phyloP scores from a whole-genome alignment of 2,888 invertebrate genomes.

The Trisateles emortualis region DNA sequence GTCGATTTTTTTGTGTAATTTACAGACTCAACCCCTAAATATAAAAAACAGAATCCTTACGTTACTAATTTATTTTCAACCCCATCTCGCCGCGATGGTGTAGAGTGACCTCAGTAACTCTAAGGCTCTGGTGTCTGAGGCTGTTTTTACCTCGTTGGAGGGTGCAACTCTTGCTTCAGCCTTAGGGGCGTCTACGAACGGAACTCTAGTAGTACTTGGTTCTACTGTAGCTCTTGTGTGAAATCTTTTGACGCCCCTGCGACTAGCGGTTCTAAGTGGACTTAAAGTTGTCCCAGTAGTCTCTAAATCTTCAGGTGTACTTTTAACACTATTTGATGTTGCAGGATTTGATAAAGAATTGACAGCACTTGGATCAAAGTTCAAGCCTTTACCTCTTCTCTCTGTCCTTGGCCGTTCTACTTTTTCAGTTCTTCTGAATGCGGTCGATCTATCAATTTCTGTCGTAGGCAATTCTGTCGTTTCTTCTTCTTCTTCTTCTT shows the following conservation, averaged over 20 bases:
- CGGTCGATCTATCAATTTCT: constrained; percentile 60
- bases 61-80: constrained; percentile 67
- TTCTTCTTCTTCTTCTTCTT: constrained; percentile 74
- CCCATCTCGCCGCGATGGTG: constrained; percentile 94
- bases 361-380: constrained; percentile 71
- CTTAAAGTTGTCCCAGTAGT: constrained; percentile 66
- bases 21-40: constrained; percentile 60
- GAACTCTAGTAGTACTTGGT: constrained; percentile 54
- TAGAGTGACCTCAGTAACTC: constrained; percentile 94
- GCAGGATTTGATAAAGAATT: constrained; percentile 75
- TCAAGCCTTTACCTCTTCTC: constrained; percentile 70
- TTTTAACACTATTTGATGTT: constrained; percentile 59
- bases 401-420: constrained; percentile 60
- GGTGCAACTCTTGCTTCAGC: constrained; percentile 76
- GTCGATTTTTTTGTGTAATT: constrained; percentile 14
- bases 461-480: constrained; percentile 58
- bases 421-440: constrained; percentile 61
- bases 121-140: constrained; percentile 92
- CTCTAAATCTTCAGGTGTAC: constrained; percentile 60
- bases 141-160: constrained; percentile 69
- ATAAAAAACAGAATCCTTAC: constrained; percentile 56
- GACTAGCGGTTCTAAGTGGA: constrained; percentile 60
- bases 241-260: constrained; percentile 75
- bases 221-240: constrained; percentile 61
- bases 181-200: constrained; percentile 68